phyloP scores from a whole-genome alignment of 1,140 invertebrate species.

The Aplysia californica region DNA sequence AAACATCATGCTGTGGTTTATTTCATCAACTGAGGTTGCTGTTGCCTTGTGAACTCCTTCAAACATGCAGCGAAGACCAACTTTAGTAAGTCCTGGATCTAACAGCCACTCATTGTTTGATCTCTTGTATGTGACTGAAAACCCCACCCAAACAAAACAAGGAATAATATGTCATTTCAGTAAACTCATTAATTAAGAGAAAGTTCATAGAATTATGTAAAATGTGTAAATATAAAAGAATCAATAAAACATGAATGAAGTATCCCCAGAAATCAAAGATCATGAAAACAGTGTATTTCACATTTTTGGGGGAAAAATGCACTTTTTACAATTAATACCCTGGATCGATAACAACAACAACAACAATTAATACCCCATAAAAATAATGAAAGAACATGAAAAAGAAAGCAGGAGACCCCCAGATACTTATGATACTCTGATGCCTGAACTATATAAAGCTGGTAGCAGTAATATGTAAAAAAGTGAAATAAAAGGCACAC shows the following conservation, averaged over 20 bases:
- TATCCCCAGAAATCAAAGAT: not conserved
- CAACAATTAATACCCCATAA: too few relatives aligned
- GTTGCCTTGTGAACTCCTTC: conserved; percentile 46
- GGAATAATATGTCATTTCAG: not conserved
- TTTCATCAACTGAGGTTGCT: conserved; percentile 32
- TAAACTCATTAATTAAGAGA: not conserved
- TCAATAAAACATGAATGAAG: not conserved
- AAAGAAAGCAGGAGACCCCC: too few relatives aligned
- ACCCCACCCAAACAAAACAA: not conserved
- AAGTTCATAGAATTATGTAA: not conserved
- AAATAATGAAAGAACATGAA: too few relatives aligned
- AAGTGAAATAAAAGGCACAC: not conserved
- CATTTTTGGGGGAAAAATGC: too few relatives aligned
- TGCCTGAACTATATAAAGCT: not conserved
- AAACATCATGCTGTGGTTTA: conserved; percentile 44
- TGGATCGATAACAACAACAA: too few relatives aligned
- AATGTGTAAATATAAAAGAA: not conserved
- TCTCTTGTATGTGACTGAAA: conserved; percentile 44
- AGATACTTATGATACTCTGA: too few relatives aligned
- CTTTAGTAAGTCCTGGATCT: conserved; percentile 42
- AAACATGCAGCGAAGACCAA: conserved; percentile 47
- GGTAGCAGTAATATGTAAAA: not conserved
- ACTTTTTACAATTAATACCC: too few relatives aligned
- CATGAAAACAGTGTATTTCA: too few relatives aligned
- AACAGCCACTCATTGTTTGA: conserved; percentile 48